A percentile compares a stretch with the other conserved stretches of the same genome.
phyloP scores from a whole-genome alignment of 2,113 vertebrate species.

The Emydura subglobosa region DNA sequence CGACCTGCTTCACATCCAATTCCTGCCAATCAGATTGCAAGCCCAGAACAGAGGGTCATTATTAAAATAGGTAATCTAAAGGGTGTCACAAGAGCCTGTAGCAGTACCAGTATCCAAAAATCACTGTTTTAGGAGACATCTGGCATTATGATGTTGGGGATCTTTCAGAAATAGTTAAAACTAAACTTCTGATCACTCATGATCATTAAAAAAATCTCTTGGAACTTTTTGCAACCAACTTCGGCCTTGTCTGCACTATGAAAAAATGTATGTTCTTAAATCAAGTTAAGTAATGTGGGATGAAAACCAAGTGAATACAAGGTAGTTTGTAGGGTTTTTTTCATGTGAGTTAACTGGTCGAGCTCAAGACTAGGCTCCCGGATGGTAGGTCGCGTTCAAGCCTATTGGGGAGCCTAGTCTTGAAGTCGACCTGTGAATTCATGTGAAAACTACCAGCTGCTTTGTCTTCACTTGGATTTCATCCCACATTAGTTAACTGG shows the following conservation, averaged over 20 bases:
- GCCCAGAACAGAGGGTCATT: background rate
- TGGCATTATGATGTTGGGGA: rapidly evolving
- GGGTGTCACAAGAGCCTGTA: background rate
- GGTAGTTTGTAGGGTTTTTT: background rate
- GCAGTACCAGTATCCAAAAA: background rate
- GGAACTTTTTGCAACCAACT: background rate
- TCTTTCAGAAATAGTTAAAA: background rate
- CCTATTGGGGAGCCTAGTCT: background rate
- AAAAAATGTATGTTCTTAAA: slow-evolving; percentile 3
- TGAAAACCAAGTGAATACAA: background rate
- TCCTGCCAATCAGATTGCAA: background rate
- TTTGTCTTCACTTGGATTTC: background rate
- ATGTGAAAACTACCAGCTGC: background rate
- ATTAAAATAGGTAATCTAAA: background rate
- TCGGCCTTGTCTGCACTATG: background rate
- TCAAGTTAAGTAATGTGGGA: background rate
- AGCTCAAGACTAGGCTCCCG: background rate
- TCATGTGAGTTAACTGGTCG: background rate
- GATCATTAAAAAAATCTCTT: background rate
- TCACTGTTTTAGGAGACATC: background rate
- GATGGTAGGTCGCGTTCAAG: background rate
- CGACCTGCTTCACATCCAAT: background rate
- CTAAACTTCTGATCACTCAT: background rate
- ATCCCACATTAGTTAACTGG: background rate
- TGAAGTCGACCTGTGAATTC: background rate